Evolutionary conservation across 2,888 invertebrate species (phyloP), one percentile per base, ranked within the genome.

Genomic region (Brachylomia viminalis): DNA sequence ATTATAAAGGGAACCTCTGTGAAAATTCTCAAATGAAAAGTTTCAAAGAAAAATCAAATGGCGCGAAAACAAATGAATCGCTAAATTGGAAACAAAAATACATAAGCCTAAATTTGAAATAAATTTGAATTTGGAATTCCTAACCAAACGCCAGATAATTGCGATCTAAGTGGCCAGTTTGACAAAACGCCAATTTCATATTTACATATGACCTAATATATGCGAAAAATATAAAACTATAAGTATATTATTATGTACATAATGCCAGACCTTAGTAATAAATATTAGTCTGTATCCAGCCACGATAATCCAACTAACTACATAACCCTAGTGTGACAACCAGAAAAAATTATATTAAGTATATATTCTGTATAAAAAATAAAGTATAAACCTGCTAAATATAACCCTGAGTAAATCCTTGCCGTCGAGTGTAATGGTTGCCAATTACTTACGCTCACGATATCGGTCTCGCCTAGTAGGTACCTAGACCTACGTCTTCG

Each of bases 371-470:
- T 10, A 54, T 10, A 13, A 27, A 52, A 38, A 76, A 75, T n/a
- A 81, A 49, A 42, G 65, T 47, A 42, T 20, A 38, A 27, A 45
- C 64, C 42, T 58, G 20, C 2, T 58, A 82, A 49, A 62, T 61
- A 68, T 65, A 10, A 61, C 49, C 42, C 42, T 7, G 49, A 2
- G 11, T 42, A 61, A 82, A 77, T 77, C 67, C 20, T 58, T 59
- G 10, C 69, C 54, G 33, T 38, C 65, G 7, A 23, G 38, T 33
- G 5, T 82, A 77, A 80, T 52, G 61, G 38, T 30, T 20, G 20
- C 47, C 72, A 71, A 71, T 77, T 77, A 83, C 79, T 80, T 78
- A 83, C 79, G 38, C 49, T n/a, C 27, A 64, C 27, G 47, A 71
- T 62, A 42, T 61, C 20, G 47, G 52, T 30, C 56, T 45, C 67